Base-by-base conservation (phyloP, 92 coral and sea anemone species). In the Porites lobata region DNA sequence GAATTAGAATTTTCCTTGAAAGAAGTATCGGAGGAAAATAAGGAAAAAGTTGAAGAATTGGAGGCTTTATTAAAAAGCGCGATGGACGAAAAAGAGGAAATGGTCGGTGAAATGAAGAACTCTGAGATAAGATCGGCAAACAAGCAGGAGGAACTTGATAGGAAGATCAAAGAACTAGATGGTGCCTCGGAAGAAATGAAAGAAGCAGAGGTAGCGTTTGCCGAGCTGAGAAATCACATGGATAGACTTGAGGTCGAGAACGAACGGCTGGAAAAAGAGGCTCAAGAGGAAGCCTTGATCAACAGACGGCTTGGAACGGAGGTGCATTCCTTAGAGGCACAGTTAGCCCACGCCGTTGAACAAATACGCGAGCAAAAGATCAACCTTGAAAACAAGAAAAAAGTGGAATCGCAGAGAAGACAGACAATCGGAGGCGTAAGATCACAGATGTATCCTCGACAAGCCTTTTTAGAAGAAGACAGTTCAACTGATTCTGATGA, bases 291-390 rank as follows among this genome's bases (percentile, higher is more conserved):
- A 64, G 86, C 84, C 7, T 63, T 79, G 13, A 90, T 91, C 71
- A 94, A 90, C 86, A 92, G 94, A 65, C 94, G 98, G 29, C 94
- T 96, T 9, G 94, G 94, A 0, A 81, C 90, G 4, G 96, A 95
- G 78, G 91, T 96, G n/a, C 93, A 92, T 61, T 98, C 99, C 3
- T 94, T 98, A 38, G 96, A 96, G 50, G 99, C 98, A 15, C 98
- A 98, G 84, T 86, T 95, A 15, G 69, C 81, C n/a, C 93, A 90
- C 69, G 99, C 99, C 12, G 96, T 90, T 64, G 64, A 83, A 17
- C 94, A 90, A 75, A 85, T 98, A 69, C 93, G 98, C 63, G 94
- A 94, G 67, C 92, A 86, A 47, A 86, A 88, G 57, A 52, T 59
- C 11, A 56, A 74, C 5, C 72, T 80, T 22, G 86, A 71, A 6